Base-by-base conservation (phyloP, 2,113 vertebrate species). In the Microcebus lehilahytsara region DNA sequence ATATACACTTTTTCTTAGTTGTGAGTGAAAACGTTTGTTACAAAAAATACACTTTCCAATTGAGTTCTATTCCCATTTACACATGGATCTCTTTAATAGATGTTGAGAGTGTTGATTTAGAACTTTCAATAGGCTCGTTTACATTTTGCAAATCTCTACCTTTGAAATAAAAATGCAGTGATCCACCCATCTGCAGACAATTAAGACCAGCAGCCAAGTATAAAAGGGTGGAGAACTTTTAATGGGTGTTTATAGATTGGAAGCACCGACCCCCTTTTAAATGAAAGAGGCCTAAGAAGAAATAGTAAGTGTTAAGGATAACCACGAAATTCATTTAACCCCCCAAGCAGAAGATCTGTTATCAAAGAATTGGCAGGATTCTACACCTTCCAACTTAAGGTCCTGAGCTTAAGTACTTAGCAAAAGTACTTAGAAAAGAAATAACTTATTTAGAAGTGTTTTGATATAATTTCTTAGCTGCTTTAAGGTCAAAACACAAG, bases 181-280 rank as follows among this genome's bases (percentile, higher is more conserved):
- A 98, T 97, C 92, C 72, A 96, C 97, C 96, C 98, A 98, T 98
- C 98, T 99, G 98, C 97, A 98, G 94, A 95, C 97, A 98, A 98
- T 98, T 99, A 99, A 97, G 97, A 98, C 95, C 98, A 98, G 97
- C 93, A 97, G 97, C 94, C 98, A 42, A 14, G 86, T 97, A 92
- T 98, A 98, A 98, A 96, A 98, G 97, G 97, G 98, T 98, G 97
- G 98, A 97, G 98, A 99, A 98, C 96, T 98, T 98, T 98, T 98
- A 99, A 98, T 98, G 96, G 96, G 97, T 98, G 98, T 98, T 98
- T 98, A 98, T 98, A 98, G 97, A 95, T 98, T 98, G 97, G 98
- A 98, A 98, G 91, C 96, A 98, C 97, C 72, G 79, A 95, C 97
- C 69, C 91, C 90, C 91, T 97, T 98, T 98, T 98, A 98, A 98